Conservation (phyloP, 2,797 vertebrate species). For the Delichon dasypus region DNA sequence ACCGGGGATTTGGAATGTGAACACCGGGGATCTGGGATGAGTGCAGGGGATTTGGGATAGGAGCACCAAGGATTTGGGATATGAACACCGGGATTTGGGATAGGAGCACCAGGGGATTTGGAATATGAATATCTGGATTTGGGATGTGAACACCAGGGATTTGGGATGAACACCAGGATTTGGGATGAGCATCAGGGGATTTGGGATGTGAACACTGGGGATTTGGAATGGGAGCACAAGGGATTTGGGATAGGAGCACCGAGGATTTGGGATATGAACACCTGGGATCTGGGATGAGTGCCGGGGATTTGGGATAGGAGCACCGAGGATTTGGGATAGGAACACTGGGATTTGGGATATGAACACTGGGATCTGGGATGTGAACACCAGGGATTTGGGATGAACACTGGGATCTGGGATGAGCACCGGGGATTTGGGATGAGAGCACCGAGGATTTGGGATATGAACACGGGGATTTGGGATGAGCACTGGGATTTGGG, state of each 20-base stretch:
- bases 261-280: too few relatives aligned
- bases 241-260: neutral
- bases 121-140: neutral
- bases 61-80: accelerated
- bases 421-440: neutral
- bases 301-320: accelerated
- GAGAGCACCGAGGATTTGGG: neutral
- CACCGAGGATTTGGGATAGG: accelerated
- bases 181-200: too few relatives aligned
- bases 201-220: neutral
- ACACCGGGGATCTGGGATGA: accelerated
- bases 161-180: neutral
- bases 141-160: neutral
- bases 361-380: accelerated
- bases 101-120: neutral
- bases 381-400: neutral
- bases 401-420: neutral
- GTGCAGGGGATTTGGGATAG: too few relatives aligned
- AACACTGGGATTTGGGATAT: too few relatives aligned
- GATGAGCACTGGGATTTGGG: neutral
- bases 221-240: neutral
- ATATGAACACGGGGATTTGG: too few relatives aligned
- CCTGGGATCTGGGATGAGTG: neutral
- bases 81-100: neutral
- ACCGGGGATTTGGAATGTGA: neutral